Evolutionary conservation across 2,888 invertebrate species (phyloP).

Genomic region (Isoperla grammatica): DNA sequence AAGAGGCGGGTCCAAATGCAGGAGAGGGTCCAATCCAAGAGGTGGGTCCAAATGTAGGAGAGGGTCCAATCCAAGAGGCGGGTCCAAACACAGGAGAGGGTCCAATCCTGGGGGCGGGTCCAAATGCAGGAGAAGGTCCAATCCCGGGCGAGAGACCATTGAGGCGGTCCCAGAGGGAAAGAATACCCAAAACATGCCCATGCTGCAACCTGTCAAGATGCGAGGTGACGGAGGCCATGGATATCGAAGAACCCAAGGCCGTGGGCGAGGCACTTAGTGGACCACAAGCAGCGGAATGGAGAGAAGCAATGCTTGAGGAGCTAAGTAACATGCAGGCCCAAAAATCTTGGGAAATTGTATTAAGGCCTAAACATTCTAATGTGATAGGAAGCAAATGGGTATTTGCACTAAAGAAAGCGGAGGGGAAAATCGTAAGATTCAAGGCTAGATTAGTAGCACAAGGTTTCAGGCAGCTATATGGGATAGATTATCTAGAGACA

Average conservation of each 20-base stretch:
- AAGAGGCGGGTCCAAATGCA: neutral
- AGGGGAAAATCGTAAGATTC: neutral
- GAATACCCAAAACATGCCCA: neutral
- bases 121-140: neutral
- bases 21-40: neutral
- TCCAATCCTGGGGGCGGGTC: neutral
- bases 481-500: conserved; percentile 16
- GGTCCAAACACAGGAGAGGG: neutral
- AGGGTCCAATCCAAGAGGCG: neutral
- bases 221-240: too few relatives aligned
- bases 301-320: conserved; percentile 14
- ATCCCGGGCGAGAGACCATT: neutral
- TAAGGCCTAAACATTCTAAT: conserved; percentile 3
- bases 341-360: conserved; percentile 14
- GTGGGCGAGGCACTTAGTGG: conserved; percentile 14
- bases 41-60: neutral
- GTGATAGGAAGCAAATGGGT: conserved; percentile 10
- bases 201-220: neutral
- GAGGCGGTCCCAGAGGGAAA: conserved; percentile 13
- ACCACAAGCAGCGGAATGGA: conserved; percentile 10
- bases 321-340: neutral
- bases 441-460: conserved; percentile 16
- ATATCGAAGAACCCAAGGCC: conserved; percentile 3
- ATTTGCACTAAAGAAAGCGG: conserved; percentile 2
- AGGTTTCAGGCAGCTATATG: conserved; percentile 14